These are phyloP conservation scores for Phaenicophaeus curvirostris DNA, from an alignment of 2,797 vertebrate species.

Conservation along the genomic window DNA sequence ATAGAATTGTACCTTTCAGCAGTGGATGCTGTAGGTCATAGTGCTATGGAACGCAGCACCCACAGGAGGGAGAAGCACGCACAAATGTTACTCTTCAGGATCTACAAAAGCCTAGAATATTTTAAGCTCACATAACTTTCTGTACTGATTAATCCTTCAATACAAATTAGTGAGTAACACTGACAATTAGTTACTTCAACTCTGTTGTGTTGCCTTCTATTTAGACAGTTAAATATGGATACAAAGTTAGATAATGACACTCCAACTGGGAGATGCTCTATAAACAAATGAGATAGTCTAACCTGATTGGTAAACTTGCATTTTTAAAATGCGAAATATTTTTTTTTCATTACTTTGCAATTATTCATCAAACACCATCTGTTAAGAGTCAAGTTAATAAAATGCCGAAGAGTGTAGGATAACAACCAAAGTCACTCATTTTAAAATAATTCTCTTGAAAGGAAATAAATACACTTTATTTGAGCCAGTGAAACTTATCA, in stretches of 20 bases:
- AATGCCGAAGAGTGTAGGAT: constrained; percentile 14
- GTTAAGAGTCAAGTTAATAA: constrained; percentile 46
- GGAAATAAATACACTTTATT: not conserved
- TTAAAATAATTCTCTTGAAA: not conserved
- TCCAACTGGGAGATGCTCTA: not conserved
- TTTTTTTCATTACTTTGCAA: constrained; percentile 41
- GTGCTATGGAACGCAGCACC: no score
- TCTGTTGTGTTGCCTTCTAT: constrained; percentile 32
- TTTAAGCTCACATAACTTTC: not conserved
- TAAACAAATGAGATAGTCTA: constrained; percentile 40
- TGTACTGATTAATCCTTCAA: not conserved
- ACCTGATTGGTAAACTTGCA: constrained; percentile 42
- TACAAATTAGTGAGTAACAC: not conserved
- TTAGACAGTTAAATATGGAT: constrained; percentile 33
- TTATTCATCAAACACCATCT: constrained; percentile 57
- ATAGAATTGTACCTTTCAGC: not conserved
- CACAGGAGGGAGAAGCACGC: no score
- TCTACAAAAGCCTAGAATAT: not conserved
- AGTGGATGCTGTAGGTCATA: not conserved
- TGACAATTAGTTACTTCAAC: constrained; percentile 17
- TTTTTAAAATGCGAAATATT: constrained; percentile 24
- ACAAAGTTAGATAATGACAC: constrained; percentile 18
- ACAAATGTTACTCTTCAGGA: not conserved
- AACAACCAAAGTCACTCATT: constrained; percentile 19
- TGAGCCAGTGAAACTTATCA: not conserved